Percentiles rank a stretch among this genome's conserved stretches.
These are phyloP conservation scores for Neolamprologus ventralis DNA, from an alignment of 2,113 vertebrate species.

Conservation along the genomic window DNA sequence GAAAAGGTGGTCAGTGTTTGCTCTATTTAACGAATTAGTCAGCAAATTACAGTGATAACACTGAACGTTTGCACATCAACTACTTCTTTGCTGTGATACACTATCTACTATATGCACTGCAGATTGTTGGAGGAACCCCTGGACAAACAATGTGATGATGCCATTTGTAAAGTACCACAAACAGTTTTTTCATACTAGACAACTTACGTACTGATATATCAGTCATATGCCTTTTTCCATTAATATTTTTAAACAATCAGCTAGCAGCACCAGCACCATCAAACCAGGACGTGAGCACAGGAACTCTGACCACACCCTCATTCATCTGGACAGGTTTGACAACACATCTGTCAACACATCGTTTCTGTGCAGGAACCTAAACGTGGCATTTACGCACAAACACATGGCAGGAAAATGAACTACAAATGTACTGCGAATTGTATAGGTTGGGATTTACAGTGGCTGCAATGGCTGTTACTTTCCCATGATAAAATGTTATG, in stretches of 20 bases:
- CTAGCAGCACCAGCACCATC: neutral
- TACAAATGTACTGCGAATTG: neutral
- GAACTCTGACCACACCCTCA: neutral
- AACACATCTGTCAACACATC: neutral
- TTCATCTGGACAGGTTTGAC: slow-evolving; percentile 3
- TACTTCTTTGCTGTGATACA: neutral
- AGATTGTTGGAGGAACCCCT: neutral
- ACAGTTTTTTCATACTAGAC: neutral
- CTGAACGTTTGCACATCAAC: neutral
- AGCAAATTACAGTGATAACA: neutral
- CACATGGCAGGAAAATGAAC: neutral
- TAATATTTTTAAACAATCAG: neutral
- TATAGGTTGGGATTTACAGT: neutral
- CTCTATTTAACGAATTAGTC: rapidly evolving
- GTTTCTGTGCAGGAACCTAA: neutral
- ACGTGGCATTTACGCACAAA: neutral
- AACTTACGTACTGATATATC: neutral
- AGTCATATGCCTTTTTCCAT: neutral
- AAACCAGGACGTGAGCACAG: neutral
- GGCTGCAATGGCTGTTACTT: neutral
- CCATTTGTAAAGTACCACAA: neutral
- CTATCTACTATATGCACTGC: neutral
- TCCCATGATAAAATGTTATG: neutral
- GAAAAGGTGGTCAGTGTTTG: neutral
- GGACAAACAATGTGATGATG: neutral